Evolutionary conservation across 1,140 invertebrate genomes (phyloP), one percentile per base, ranked within the genome.

Genomic region (Probaryconus sp.): DNA sequence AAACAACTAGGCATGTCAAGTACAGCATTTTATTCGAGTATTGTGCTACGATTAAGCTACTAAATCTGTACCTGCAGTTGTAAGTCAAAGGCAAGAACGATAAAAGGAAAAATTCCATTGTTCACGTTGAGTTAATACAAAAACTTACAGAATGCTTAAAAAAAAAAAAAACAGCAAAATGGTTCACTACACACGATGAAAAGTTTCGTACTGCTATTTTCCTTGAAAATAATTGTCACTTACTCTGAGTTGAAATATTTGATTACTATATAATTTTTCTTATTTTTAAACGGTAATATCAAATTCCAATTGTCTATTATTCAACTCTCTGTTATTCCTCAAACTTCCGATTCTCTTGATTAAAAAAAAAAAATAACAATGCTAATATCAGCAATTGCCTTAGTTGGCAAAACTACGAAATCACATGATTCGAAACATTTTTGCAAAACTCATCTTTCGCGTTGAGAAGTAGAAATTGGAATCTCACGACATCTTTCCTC

Each of bases 331-430:
- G n/a, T n/a, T n/a, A n/a, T n/a, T n/a, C n/a, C n/a, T n/a, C n/a
- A n/a, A n/a, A n/a, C n/a, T n/a, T n/a, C n/a, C n/a, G n/a, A n/a
- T n/a, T n/a, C n/a, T n/a, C n/a, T n/a, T n/a, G n/a, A n/a, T n/a
- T n/a, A n/a, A n/a, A n/a, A n/a, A n/a, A n/a, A n/a, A n/a, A n/a
- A 2, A n/a, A 7, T 48, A 61, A 61, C 33, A 31, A 42, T 26
- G 58, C 11, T 9, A 51, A 63, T 51, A 5, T 1, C 31, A 31
- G 3, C 64, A 42, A 68, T 68, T 68, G 21, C 9, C 53, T 68
- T 51, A 68, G 64, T 68, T 68, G 60, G 14, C 3, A 18, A 16
- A 38, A 26, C 21, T n/a, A 26, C 16, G 7, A 31, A 53, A 56
- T 43, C 2, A 17, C 11, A 4, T 26, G 14, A 26, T 10, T 5